Conservation (phyloP, 2,888 invertebrate species). For the Morpho helenor region DNA sequence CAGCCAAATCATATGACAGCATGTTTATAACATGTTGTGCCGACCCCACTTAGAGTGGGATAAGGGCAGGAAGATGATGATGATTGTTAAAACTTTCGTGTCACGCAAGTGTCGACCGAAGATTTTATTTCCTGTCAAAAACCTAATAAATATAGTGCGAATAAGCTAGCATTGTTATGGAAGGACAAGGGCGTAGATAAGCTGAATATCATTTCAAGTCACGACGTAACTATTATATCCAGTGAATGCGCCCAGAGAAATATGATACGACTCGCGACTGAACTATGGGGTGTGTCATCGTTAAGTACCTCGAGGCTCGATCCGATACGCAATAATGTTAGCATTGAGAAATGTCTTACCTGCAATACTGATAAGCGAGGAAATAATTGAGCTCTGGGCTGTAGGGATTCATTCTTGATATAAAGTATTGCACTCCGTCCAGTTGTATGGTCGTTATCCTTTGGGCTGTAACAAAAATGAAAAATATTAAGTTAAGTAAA, state of each 20-base stretch:
- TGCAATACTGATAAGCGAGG: constrained; percentile 92
- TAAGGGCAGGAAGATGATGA: no score
- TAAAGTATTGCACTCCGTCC: constrained; percentile 91
- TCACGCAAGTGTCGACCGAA: no score
- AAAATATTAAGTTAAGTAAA: neutral
- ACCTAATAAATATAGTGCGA: no score
- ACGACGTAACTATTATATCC: constrained; percentile 55
- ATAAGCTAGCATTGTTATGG: constrained; percentile 33
- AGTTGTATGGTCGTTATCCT: constrained; percentile 92
- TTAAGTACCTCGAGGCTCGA: constrained; percentile 26
- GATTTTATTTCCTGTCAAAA: no score
- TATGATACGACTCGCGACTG: constrained; percentile 35
- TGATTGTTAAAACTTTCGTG: no score
- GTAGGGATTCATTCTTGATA: constrained; percentile 92
- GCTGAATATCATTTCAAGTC: constrained; percentile 61
- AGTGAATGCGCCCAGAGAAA: constrained; percentile 42
- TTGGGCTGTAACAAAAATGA: constrained; percentile 82
- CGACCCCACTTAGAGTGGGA: no score
- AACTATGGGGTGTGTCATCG: constrained; percentile 30
- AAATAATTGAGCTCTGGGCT: constrained; percentile 92
- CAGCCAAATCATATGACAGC: no score
- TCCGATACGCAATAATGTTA: constrained; percentile 22
- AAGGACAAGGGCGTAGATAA: constrained; percentile 56
- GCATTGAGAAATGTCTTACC: constrained; percentile 47
- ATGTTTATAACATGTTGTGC: no score